These are phyloP conservation scores for Hippoglossus hippoglossus DNA, from an alignment of 2,797 vertebrate genomes.

Conservation along the genomic window DNA sequence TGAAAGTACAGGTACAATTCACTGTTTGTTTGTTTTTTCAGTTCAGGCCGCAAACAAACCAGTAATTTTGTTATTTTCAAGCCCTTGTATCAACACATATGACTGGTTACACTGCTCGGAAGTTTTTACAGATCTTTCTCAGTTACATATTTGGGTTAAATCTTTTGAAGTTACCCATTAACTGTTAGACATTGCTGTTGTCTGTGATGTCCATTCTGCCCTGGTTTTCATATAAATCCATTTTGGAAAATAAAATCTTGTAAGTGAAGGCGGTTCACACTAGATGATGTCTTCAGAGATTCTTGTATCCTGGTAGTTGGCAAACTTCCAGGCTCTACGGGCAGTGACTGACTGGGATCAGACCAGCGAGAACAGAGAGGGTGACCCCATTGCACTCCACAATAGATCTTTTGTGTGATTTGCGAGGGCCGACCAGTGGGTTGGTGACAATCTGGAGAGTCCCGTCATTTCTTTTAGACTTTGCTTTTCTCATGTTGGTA, in stretches of 20 bases:
- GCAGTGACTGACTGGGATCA: conserved; percentile 75
- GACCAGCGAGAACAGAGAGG: conserved; percentile 74
- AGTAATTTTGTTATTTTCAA: no score
- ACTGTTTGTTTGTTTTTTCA: no score
- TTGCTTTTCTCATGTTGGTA: conserved; percentile 46
- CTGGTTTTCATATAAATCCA: not conserved
- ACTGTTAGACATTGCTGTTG: not conserved
- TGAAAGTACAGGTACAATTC: no score
- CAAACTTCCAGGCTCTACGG: conserved; percentile 48
- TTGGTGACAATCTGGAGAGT: conserved; percentile 76
- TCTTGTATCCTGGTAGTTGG: conserved; percentile 50
- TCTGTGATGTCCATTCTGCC: not conserved
- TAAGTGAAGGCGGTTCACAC: conserved; percentile 9
- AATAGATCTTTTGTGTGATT: conserved; percentile 80
- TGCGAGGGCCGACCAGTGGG: conserved; percentile 64
- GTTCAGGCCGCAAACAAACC: no score
- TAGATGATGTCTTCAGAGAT: conserved; percentile 61
- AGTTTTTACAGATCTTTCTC: not conserved
- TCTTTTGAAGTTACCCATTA: not conserved
- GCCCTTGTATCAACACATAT: no score
- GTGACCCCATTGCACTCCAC: conserved; percentile 83
- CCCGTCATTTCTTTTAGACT: conserved; percentile 49
- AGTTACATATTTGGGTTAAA: not conserved
- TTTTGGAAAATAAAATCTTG: conserved; percentile 9
- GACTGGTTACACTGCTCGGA: not conserved